Conservation (phyloP, 2,113 vertebrate genomes). For the Irena cyanogastra region DNA sequence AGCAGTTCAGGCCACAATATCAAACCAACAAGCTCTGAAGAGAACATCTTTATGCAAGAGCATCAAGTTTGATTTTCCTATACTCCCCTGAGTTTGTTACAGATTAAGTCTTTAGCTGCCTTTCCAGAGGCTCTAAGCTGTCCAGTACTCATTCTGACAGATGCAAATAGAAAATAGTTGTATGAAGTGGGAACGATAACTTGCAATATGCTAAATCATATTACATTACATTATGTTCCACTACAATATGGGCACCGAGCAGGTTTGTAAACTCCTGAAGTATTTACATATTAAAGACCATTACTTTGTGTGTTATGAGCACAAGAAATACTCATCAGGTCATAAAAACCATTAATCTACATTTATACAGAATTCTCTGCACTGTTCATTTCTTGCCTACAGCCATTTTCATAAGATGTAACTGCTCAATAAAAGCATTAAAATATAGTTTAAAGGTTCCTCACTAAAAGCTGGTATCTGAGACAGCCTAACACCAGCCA, state of each 20-base stretch:
- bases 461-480: neutral
- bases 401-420: neutral
- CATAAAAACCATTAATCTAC: neutral
- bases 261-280: neutral
- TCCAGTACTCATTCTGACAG: neutral
- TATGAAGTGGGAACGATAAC: neutral
- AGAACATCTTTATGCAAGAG: neutral
- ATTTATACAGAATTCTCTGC: neutral
- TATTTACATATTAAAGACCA: neutral
- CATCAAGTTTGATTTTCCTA: neutral
- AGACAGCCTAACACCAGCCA: neutral
- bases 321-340: neutral
- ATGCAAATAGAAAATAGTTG: neutral
- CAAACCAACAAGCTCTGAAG: neutral
- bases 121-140: neutral
- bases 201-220: neutral
- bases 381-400: neutral
- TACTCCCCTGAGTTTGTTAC: neutral
- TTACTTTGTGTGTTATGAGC: neutral
- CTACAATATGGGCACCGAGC: neutral
- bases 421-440: neutral
- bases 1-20: neutral
- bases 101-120: neutral
- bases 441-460: neutral
- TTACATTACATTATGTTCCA: neutral